A percentile compares a stretch with the other conserved stretches of the same genome.
phyloP scores from a whole-genome alignment of 2,888 invertebrate species.

The Drosophila infuscata region DNA sequence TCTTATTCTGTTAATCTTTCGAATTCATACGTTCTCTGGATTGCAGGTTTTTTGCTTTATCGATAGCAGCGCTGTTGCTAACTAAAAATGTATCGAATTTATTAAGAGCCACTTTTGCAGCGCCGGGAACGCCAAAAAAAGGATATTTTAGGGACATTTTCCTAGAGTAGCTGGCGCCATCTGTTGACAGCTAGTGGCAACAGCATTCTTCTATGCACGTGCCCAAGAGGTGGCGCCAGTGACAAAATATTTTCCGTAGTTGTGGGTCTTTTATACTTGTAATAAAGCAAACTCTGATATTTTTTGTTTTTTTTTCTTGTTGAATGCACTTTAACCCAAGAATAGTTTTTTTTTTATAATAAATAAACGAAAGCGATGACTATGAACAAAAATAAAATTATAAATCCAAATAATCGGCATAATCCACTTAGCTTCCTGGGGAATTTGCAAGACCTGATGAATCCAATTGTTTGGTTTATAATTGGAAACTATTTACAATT shows the following conservation, averaged over 20 bases:
- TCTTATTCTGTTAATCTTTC: background rate
- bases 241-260: background rate
- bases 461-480: background rate
- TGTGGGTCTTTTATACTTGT: background rate
- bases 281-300: background rate
- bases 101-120: slow-evolving; percentile 1
- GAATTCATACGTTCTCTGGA: background rate
- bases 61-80: slow-evolving; percentile 25
- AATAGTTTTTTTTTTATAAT: background rate
- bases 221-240: slow-evolving; percentile 32
- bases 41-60: slow-evolving; percentile 6
- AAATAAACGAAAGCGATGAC: background rate
- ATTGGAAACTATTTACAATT: background rate
- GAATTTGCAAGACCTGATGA: background rate
- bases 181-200: background rate
- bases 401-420: background rate
- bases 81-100: slow-evolving; percentile 14
- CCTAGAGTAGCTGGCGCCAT: slow-evolving; percentile 14
- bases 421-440: background rate
- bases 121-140: background rate
- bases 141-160: slow-evolving; percentile 27
- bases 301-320: background rate
- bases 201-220: rapidly evolving
- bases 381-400: background rate
- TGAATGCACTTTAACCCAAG: background rate